Base-by-base conservation (phyloP, 2,888 invertebrate species). In the Ctena decussata region DNA sequence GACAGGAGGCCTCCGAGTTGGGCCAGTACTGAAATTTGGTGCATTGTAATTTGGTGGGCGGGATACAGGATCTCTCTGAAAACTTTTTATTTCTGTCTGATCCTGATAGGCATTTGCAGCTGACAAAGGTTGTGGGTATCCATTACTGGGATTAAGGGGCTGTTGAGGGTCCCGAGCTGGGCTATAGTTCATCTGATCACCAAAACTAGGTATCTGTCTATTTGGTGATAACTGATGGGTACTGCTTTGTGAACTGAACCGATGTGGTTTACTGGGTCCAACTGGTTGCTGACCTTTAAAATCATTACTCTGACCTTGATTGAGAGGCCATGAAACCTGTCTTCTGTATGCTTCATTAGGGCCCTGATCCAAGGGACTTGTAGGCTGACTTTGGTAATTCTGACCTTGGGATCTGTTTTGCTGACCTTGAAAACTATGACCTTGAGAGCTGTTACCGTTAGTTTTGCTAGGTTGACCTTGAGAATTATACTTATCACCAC, bases 1-100 rank as follows among this genome's bases (percentile, higher is more conserved):
- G 0, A 80, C 82, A 46, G 85, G 89, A 5, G 84, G 89, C 18
- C 65, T 32, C 18, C 65, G 21, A 5, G 27, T 6, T 12, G 65
- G 65, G 18, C 65, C 65, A 11, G 32, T 65, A 35, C 5, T 32
- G 35, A 30, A 65, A 35, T 65, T 65, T 6, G 65, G 65, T 1
- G 65, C 32, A 18, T 35, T 35, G 21, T 65, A 65, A 35, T 65
- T 65, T 32, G 65, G 65, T 32, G 65, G 21, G 3, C 65, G 32
- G 3, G 27, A 2, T 2, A 21, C 21, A 24, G 30, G 65, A 24
- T 35, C 35, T 65, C 30, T 65, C 21, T 65, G 65, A 8, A 65
- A 65, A 21, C 12, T 65, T 21, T 35, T 65, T 35, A 65, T 65
- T 65, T 35, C 65, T 65, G 35, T 21, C 21, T 65, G 65, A 11